phyloP scores from a whole-genome alignment of 2,113 vertebrate genomes.

The Otocyon megalotis region DNA sequence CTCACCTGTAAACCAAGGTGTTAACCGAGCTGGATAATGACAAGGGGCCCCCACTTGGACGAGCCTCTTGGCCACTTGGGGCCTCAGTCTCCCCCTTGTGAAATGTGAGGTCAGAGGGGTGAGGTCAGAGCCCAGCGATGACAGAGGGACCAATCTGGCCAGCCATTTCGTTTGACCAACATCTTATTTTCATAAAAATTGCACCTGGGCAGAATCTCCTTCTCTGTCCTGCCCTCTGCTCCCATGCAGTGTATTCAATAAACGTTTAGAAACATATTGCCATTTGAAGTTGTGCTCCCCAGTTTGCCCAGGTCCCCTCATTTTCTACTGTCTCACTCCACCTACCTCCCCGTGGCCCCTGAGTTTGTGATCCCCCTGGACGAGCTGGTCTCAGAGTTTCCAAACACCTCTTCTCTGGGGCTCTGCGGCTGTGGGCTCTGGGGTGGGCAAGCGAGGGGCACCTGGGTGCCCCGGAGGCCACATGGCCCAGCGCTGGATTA shows the following conservation, averaged over 20 bases:
- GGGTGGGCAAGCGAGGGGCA: background rate
- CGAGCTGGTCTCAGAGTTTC: background rate
- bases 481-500: fast-evolving
- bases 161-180: background rate
- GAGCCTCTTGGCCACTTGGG: background rate
- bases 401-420: background rate
- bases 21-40: background rate
- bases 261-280: background rate
- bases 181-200: background rate
- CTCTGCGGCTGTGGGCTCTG: background rate
- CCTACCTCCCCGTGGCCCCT: background rate
- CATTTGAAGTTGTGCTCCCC: no score
- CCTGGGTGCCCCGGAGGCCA: background rate
- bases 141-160: background rate
- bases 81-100: background rate
- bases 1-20: fast-evolving
- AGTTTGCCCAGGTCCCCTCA: background rate
- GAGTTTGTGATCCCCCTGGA: background rate
- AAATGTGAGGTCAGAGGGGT: background rate
- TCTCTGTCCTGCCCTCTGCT: background rate
- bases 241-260: no score
- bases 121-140: background rate
- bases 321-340: background rate
- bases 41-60: background rate
- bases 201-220: background rate